These are phyloP conservation scores for Stegodyphus mimosarum DNA, from an alignment of 1,140 invertebrate genomes.

Conservation along the genomic window DNA sequence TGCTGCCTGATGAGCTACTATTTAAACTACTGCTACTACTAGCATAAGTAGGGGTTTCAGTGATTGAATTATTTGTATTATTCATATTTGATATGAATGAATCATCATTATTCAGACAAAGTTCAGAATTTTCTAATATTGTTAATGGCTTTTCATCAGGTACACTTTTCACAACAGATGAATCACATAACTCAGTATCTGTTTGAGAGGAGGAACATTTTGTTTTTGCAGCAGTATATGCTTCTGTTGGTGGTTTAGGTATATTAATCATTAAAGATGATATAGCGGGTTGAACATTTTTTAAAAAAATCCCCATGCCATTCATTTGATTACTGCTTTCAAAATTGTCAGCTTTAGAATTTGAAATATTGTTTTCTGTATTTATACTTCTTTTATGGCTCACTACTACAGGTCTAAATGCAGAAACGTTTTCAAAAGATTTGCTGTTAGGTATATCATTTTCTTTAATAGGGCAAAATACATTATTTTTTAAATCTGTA, in stretches of 20 bases:
- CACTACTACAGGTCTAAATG: slow-evolving; percentile 12
- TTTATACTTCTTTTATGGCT: background rate
- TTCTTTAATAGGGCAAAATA: slow-evolving; percentile 56
- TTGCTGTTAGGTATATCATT: background rate
- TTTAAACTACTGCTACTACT: slow-evolving; percentile 47
- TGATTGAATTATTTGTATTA: slow-evolving; percentile 29
- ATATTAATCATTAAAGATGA: slow-evolving; percentile 51
- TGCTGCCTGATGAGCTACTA: slow-evolving; percentile 48
- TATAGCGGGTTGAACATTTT: slow-evolving; percentile 48
- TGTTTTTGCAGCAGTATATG: slow-evolving; percentile 8
- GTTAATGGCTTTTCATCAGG: too few relatives aligned
- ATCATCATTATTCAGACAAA: slow-evolving; percentile 33
- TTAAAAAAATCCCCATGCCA: slow-evolving; percentile 17
- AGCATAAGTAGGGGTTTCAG: slow-evolving; percentile 28
- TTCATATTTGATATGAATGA: slow-evolving; percentile 37
- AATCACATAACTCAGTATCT: slow-evolving; percentile 21
- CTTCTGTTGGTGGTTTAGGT: slow-evolving; percentile 43
- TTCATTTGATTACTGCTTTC: slow-evolving; percentile 1
- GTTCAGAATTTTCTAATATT: background rate
- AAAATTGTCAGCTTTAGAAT: slow-evolving; percentile 1
- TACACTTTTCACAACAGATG: slow-evolving; percentile 3
- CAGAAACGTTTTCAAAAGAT: slow-evolving; percentile 18
- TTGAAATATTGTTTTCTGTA: background rate
- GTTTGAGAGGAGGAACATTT: slow-evolving; percentile 46
- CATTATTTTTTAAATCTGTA: slow-evolving; percentile 22